Base-by-base conservation (phyloP, 1,140 invertebrate genomes). In the Melitaea cinxia region DNA sequence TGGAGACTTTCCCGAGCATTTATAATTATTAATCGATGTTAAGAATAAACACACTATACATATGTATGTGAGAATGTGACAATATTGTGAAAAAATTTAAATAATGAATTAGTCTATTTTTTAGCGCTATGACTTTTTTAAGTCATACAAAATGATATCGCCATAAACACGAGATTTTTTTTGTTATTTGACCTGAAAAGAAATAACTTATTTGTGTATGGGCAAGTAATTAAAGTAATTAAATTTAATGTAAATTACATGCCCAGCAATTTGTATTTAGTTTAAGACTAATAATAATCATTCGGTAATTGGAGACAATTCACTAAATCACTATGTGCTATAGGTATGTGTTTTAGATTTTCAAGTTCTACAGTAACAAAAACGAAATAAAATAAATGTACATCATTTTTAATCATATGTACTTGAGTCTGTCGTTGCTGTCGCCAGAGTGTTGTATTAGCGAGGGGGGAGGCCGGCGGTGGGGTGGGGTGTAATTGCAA, bases 371-470 rank as follows among this genome's bases (percentile, higher is more conserved):
- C 9, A 7, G 4, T 6, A 17, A 12, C 4, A 19, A 0, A 12
- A 21, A 21, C 5, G 12, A 10, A 21, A 45, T 19, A 45, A 23
- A 47, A 23, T 7, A 47, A 47, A 21, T 12, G 30, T 33, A 6
- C 30, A 33, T 54, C 37, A 42, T 54, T 19, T 57, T 65, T 65
- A 57, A 65, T 28, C 50, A 19, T 37, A 56, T 67, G 33, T 42
- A 28, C 35, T 24, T 70, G 72, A 67, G 76, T 80, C 75, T 78
- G 73, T 80, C 64, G 15, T 67, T 58, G 68, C 52, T 86, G 88
- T 90, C 85, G 81, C 75, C 75, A 83, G 87, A 86, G 86, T 88
- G 87, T 86, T 88, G 84, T 88, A 87, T 85, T 85, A 83, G 78
- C 75, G 77, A 39, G 39, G 66, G 47, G 54, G 57, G 60, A 57